phyloP scores from a whole-genome alignment of 2,888 invertebrate genomes.

The Minunthozetes semirufus region DNA sequence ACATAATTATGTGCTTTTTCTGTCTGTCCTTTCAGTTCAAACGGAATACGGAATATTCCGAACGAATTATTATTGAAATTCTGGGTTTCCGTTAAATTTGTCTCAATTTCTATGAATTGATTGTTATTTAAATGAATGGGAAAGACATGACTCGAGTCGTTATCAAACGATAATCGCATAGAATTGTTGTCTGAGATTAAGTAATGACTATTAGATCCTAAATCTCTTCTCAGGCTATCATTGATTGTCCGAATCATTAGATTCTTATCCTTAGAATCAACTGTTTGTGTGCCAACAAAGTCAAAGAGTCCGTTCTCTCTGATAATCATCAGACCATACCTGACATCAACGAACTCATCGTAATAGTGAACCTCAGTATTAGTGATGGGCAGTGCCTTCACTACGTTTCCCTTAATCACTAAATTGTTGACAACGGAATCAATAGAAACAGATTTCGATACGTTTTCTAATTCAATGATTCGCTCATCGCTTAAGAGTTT shows the following conservation, averaged over 20 bases:
- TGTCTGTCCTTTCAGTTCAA: background rate
- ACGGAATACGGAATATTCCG: constrained; percentile 1
- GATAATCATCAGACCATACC: constrained; percentile 11
- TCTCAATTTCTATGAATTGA: background rate
- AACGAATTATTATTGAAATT: background rate
- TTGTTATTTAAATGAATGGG: background rate
- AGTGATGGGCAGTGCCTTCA: background rate
- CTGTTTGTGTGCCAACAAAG: background rate
- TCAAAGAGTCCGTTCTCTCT: constrained; percentile 13
- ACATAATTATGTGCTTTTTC: background rate
- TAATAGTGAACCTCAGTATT: background rate
- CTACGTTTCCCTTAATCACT: too few species aligned
- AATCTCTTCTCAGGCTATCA: background rate
- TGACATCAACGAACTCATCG: background rate
- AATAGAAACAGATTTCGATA: background rate
- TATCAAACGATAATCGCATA: background rate
- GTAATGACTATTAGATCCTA: background rate
- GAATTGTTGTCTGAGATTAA: background rate
- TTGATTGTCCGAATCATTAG: background rate
- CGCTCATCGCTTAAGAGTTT: background rate
- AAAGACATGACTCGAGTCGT: background rate
- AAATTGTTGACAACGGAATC: too few species aligned
- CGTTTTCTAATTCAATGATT: background rate
- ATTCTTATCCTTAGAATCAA: background rate
- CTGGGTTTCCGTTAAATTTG: background rate